Evolutionary conservation across 2,888 invertebrate genomes (phyloP), one percentile per base, ranked within the genome.

Genomic region (Tenthredo livida): DNA sequence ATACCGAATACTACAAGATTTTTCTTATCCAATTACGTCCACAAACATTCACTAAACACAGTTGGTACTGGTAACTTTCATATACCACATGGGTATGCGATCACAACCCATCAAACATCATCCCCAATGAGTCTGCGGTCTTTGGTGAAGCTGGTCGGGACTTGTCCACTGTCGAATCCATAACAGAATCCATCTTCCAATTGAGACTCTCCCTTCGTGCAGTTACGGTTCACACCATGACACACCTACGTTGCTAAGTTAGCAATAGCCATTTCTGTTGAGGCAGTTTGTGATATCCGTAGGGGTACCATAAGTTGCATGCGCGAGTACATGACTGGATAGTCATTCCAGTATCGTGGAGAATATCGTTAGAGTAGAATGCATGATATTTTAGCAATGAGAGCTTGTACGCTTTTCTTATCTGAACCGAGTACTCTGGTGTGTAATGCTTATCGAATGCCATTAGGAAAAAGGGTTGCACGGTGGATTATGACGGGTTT

Each of bases 401-500:
- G 67, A 33, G 10, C 15, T 15, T 73, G 72, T 40, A 43, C 72
- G 43, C n/a, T 17, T 72, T 1, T 37, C 40, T 7, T 37, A 10
- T 10, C 15, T n/a, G 9, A 72, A 12, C 12, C 21, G 7, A 37
- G 37, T 72, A 72, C 37, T 2, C 37, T 2, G 7, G 70, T 72
- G 25, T 50, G 25, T 50, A 77, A n/a, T 50, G 50, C 17, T 77
- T 40, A 80, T 21, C 37, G 15, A 58, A 58, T 61, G 58, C 43
- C 21, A 37, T 43, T 40, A 54, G 54, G 10, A 17, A 17, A 25
- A 15, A 37, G 37, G 25, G 37, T 40, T 61, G 80, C 21, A 61
- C 17, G 15, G 50, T 80, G 29, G 37, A 80, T 61, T 54, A 50
- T 83, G 83, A 83, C 83, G 21, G 61, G 50, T 83, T 83, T 83